A percentile compares a stretch with the other conserved stretches of the same genome.
phyloP scores from a whole-genome alignment of 2,113 vertebrate genomes.

The Bujurquina vittata region DNA sequence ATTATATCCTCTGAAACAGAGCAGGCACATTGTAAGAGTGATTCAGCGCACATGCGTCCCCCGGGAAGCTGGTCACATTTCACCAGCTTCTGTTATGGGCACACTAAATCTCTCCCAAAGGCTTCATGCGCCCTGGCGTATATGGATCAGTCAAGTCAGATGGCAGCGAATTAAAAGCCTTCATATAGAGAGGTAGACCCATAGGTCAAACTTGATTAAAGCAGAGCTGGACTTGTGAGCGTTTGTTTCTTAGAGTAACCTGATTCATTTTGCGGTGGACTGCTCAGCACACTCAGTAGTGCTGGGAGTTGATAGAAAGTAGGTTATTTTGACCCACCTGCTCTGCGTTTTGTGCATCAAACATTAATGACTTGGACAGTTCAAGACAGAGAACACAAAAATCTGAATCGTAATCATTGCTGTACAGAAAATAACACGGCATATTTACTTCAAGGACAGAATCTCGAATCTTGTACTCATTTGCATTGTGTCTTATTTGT shows the following conservation, averaged over 20 bases:
- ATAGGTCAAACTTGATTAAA: neutral
- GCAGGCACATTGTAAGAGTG: constrained; percentile 26
- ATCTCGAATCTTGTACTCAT: neutral
- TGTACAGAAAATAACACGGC: neutral
- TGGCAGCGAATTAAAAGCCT: constrained; percentile 5
- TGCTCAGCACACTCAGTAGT: neutral
- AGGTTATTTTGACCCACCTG: neutral
- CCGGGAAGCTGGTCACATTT: constrained; percentile 36
- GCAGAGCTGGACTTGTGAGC: neutral
- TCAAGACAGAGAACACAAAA: neutral
- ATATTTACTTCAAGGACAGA: neutral
- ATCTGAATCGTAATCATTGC: neutral
- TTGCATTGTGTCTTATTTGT: constrained; percentile 24
- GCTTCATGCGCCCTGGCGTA: constrained; percentile 6
- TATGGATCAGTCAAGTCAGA: neutral
- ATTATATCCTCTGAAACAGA: constrained; percentile 52
- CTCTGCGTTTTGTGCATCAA: neutral
- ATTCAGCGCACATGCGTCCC: constrained; percentile 1
- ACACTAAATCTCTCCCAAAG: constrained; percentile 13
- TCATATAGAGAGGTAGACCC: neutral
- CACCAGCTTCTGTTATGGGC: constrained; percentile 29
- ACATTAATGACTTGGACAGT: neutral
- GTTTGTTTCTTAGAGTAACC: neutral
- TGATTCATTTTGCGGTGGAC: neutral
- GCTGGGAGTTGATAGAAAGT: neutral